phyloP scores from a whole-genome alignment of 2,888 invertebrate species.

The Lagria hirta region DNA sequence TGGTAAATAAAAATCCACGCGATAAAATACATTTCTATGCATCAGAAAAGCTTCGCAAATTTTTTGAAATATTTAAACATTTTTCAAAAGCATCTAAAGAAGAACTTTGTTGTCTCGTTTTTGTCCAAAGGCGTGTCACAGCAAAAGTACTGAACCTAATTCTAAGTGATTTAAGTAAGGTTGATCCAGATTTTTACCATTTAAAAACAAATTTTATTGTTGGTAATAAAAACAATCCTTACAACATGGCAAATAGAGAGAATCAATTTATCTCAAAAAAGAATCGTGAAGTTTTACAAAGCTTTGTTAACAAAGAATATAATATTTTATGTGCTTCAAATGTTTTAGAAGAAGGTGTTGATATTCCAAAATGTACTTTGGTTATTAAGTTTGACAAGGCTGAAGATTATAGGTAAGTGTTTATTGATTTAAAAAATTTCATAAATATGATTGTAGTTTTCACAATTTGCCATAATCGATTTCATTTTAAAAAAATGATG shows the following conservation, averaged over 20 bases:
- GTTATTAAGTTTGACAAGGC: conserved; percentile 75
- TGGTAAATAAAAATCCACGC: conserved; percentile 54
- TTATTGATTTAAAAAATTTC: too few species aligned
- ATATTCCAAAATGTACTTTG: conserved; percentile 79
- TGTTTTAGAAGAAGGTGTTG: conserved; percentile 89
- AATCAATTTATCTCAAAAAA: conserved; percentile 53
- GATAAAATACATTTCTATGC: conserved; percentile 60
- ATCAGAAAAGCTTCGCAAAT: conserved; percentile 63
- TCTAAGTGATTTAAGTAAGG: conserved; percentile 57
- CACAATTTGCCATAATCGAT: too few species aligned
- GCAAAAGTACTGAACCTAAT: conserved; percentile 75
- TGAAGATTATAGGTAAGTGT: conserved; percentile 69
- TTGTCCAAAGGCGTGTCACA: conserved; percentile 71
- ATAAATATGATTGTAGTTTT: too few species aligned
- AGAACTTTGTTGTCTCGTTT: conserved; percentile 69
- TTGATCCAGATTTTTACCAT: conserved; percentile 58
- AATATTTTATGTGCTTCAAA: conserved; percentile 75
- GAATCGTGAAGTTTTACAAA: conserved; percentile 58
- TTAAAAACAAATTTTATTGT: conserved; percentile 72
- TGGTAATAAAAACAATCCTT: conserved; percentile 64
- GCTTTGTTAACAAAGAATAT: conserved; percentile 60
- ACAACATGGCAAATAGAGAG: conserved; percentile 61
- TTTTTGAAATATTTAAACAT: conserved; percentile 64
- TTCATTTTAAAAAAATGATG: too few species aligned
- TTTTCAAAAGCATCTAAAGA: conserved; percentile 56